A percentile compares a stretch with the other conserved stretches of the same genome.
phyloP scores from a whole-genome alignment of 2,888 invertebrate species.

The Ypsolopha scabrella region DNA sequence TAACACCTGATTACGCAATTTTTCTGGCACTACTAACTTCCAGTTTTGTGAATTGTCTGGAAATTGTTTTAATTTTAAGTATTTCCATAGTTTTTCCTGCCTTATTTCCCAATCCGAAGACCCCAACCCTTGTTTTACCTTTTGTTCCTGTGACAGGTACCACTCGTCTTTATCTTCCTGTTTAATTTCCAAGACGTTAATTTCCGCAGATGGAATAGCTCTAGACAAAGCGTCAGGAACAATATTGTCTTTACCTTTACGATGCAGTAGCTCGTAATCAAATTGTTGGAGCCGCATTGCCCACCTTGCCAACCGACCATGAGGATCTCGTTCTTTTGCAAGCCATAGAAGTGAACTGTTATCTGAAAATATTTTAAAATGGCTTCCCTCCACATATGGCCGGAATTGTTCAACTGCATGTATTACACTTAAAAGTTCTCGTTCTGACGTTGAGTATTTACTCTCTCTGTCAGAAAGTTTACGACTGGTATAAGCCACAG shows the following conservation, averaged over 20 bases:
- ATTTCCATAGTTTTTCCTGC: constrained; percentile 6
- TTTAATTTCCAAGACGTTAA: background rate
- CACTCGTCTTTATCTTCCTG: background rate
- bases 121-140: background rate
- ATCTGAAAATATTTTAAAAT: background rate
- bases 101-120: background rate
- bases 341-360: constrained; percentile 6
- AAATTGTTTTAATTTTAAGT: constrained; percentile 7
- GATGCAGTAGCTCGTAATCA: background rate
- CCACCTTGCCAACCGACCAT: constrained; percentile 10
- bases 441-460: constrained; percentile 7
- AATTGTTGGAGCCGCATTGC: constrained; percentile 8
- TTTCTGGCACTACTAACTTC: constrained; percentile 7
- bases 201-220: background rate
- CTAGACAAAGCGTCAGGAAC: background rate
- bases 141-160: background rate
- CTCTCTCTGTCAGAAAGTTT: constrained; percentile 5
- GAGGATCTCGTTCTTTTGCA: constrained; percentile 6
- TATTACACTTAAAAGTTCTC: constrained; percentile 9
- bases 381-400: constrained; percentile 9
- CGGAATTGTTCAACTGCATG: constrained; percentile 10
- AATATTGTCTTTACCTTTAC: background rate
- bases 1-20: background rate
- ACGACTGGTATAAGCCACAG: background rate
- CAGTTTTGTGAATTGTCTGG: constrained; percentile 8